Conservation (phyloP, 2,113 vertebrate genomes). For the Xenopus borealis region DNA sequence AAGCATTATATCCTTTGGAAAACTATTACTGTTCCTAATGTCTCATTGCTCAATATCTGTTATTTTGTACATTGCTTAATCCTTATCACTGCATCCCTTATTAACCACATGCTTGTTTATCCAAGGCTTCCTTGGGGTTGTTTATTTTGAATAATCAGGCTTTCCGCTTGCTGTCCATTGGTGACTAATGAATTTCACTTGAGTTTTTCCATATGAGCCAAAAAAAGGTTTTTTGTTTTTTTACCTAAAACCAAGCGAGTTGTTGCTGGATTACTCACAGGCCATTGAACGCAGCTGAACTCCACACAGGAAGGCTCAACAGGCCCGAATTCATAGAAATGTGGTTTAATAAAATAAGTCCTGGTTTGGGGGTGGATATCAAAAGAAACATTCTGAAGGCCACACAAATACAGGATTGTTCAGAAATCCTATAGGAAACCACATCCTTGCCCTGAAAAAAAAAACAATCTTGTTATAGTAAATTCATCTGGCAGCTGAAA, state of each 20-base stretch:
- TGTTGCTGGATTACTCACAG: slow-evolving; percentile 3
- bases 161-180: background rate
- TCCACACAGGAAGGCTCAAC: background rate
- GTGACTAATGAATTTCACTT: background rate
- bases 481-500: slow-evolving; percentile 20
- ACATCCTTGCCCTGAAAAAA: slow-evolving; percentile 35
- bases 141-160: background rate
- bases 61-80: no score
- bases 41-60: no score
- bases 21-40: no score
- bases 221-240: background rate
- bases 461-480: slow-evolving; percentile 5
- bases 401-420: slow-evolving; percentile 36
- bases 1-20: no score
- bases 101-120: background rate
- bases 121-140: background rate
- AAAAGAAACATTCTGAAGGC: slow-evolving; percentile 20
- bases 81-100: background rate
- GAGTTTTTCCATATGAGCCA: background rate
- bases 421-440: slow-evolving; percentile 35
- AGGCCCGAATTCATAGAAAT: slow-evolving; percentile 4
- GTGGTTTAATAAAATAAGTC: slow-evolving; percentile 24
- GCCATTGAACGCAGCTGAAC: slow-evolving; percentile 7
- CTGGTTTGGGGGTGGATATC: slow-evolving; percentile 20
- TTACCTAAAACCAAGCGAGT: background rate